Evolutionary conservation across 2,113 vertebrate species (phyloP).

Genomic region (Callipepla squamata): DNA sequence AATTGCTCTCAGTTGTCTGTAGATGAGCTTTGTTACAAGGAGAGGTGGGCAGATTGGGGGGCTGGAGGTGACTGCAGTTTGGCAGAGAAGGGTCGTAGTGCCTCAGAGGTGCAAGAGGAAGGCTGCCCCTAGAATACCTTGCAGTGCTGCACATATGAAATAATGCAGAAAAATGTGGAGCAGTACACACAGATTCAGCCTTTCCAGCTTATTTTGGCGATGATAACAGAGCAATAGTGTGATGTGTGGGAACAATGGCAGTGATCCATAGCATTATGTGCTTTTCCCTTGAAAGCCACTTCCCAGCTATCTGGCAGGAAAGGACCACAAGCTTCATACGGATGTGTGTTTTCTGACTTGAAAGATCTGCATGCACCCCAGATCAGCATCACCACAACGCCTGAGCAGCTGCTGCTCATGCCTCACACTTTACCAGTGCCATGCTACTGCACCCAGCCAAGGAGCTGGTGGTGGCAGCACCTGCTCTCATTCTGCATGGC

Average conservation of each 20-base stretch:
- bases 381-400: neutral
- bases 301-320: neutral
- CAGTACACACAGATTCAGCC: neutral
- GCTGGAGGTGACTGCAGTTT: neutral
- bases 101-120: neutral
- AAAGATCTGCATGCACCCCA: neutral
- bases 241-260: neutral
- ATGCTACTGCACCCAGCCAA: neutral
- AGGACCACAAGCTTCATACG: neutral
- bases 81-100: neutral
- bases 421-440: neutral
- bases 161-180: neutral
- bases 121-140: neutral
- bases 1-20: neutral
- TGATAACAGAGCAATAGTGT: neutral
- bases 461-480: neutral
- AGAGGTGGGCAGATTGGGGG: no score
- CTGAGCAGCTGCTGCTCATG: accelerated
- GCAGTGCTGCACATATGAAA: neutral
- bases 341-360: no score
- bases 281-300: neutral
- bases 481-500: accelerated
- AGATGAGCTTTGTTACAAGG: neutral
- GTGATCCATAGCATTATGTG: neutral
- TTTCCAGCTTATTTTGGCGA: neutral